These are phyloP conservation scores for Sorex araneus DNA, from an alignment of 2,113 vertebrate species.

Conservation along the genomic window DNA sequence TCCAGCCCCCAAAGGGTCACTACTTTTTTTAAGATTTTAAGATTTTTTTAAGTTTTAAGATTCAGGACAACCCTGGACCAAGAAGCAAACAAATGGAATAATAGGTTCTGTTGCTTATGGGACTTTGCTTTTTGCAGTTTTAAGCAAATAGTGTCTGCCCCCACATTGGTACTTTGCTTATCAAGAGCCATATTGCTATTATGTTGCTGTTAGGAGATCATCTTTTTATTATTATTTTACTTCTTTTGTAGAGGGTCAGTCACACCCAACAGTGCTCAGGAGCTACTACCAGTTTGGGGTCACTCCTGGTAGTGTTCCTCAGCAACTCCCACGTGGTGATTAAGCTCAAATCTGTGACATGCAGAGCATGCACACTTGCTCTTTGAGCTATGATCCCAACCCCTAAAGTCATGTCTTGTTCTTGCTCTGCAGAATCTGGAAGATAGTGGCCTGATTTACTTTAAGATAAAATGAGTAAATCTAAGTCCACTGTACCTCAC, in stretches of 20 bases:
- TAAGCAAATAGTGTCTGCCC: too few relatives aligned
- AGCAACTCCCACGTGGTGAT: background rate
- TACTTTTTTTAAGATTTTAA: too few relatives aligned
- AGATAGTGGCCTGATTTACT: constrained; percentile 30
- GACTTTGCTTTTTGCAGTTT: background rate
- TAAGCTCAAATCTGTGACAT: too few relatives aligned
- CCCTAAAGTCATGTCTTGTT: constrained; percentile 40
- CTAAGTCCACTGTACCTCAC: background rate
- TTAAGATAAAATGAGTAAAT: constrained; percentile 39
- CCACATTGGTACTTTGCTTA: background rate
- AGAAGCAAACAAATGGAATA: constrained; percentile 36
- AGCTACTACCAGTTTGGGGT: too few relatives aligned
- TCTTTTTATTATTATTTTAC: too few relatives aligned
- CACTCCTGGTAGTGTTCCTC: too few relatives aligned
- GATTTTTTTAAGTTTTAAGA: too few relatives aligned
- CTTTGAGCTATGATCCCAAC: background rate
- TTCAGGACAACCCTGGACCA: constrained; percentile 40
- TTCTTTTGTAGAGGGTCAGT: too few relatives aligned
- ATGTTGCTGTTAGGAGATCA: too few relatives aligned
- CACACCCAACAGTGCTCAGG: too few relatives aligned
- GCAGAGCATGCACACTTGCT: background rate
- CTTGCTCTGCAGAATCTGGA: constrained; percentile 22
- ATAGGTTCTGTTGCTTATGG: constrained; percentile 40
- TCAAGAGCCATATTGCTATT: too few relatives aligned
- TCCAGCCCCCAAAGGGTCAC: too few relatives aligned